A percentile compares a stretch with the other conserved stretches of the same genome.
Evolutionary conservation across 2,113 vertebrate genomes (phyloP).

Genomic region (Eudorcas thomsonii): DNA sequence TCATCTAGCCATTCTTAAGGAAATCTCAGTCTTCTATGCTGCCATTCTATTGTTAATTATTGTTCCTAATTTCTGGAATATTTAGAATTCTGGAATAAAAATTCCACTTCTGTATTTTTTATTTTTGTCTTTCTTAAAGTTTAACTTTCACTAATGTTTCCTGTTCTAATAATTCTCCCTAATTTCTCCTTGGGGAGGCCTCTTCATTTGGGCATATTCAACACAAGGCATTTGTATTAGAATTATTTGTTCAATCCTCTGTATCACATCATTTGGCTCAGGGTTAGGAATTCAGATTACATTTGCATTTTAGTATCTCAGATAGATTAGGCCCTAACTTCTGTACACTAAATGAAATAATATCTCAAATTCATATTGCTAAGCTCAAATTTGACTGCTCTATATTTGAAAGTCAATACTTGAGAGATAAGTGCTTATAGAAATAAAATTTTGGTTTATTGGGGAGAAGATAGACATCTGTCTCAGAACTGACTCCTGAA

Average conservation of each 20-base stretch:
- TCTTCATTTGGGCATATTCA: background rate
- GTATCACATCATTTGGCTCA: background rate
- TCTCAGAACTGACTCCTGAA: background rate
- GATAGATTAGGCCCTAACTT: background rate
- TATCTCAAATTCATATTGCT: background rate
- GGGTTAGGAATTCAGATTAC: background rate
- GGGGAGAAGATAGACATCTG: background rate
- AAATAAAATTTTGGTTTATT: background rate
- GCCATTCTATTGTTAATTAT: background rate
- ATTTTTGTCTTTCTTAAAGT: background rate
- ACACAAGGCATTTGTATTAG: background rate
- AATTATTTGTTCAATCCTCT: background rate
- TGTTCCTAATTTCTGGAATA: background rate
- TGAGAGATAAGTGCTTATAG: background rate
- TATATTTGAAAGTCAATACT: background rate
- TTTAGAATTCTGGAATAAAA: background rate
- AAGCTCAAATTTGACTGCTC: background rate
- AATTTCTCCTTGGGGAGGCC: background rate
- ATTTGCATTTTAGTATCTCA: background rate
- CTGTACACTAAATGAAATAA: background rate
- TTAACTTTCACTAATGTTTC: background rate
- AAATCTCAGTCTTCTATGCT: background rate
- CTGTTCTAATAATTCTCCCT: background rate
- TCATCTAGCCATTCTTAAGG: background rate
- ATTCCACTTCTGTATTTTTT: background rate